Evolutionary conservation across 2,113 vertebrate genomes (phyloP).

Genomic region (Terrapene triunguis): DNA sequence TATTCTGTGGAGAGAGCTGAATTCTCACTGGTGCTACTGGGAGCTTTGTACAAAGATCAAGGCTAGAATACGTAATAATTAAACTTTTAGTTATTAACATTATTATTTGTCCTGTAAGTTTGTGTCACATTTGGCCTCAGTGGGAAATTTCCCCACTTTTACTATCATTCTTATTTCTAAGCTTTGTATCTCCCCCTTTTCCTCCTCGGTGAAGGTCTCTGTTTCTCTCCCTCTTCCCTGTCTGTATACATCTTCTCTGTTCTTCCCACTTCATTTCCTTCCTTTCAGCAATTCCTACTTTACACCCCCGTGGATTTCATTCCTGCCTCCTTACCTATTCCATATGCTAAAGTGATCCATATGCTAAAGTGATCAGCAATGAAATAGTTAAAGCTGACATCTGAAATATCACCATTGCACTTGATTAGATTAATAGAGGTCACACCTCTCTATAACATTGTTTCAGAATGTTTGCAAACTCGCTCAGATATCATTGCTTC

Average conservation of each 20-base stretch:
- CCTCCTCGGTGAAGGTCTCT: neutral
- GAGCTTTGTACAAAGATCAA: neutral
- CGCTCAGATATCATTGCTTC: neutral
- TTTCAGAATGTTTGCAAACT: slow-evolving; percentile 23
- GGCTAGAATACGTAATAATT: neutral
- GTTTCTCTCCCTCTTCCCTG: neutral
- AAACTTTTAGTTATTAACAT: neutral
- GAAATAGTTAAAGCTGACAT: neutral
- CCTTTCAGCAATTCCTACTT: neutral
- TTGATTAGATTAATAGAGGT: neutral
- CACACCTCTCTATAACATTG: neutral
- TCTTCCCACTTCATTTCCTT: neutral
- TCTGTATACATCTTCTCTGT: neutral
- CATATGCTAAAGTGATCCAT: neutral
- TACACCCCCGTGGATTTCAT: neutral
- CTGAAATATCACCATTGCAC: neutral
- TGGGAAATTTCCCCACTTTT: neutral
- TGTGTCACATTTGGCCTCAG: neutral
- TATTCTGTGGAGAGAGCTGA: neutral
- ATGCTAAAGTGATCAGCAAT: slow-evolving; percentile 16
- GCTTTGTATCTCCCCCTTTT: neutral
- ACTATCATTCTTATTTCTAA: neutral
- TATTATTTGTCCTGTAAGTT: neutral
- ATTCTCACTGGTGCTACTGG: neutral
- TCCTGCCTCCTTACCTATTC: neutral